These are phyloP conservation scores for Epinephelus lanceolatus DNA, from an alignment of 2,113 vertebrate genomes.

Conservation along the genomic window DNA sequence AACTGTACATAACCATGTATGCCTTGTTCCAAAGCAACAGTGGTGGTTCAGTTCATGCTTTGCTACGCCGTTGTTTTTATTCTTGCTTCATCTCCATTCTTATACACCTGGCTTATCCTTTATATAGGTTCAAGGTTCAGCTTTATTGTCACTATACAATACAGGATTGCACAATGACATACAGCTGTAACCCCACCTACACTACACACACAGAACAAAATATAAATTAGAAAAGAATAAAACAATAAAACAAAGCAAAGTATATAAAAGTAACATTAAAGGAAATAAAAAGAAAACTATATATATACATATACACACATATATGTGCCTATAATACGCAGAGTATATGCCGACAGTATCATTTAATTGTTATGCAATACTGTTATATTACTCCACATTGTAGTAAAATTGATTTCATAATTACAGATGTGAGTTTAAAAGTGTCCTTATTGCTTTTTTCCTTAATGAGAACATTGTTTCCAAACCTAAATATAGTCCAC, in stretches of 20 bases:
- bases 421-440: not conserved
- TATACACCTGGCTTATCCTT: not conserved
- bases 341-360: not conserved
- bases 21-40: not conserved
- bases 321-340: no score
- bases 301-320: no score
- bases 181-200: not conserved
- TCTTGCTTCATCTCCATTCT: not conserved
- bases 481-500: not conserved
- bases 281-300: not conserved
- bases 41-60: not conserved
- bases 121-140: not conserved
- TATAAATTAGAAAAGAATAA: not conserved
- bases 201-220: not conserved
- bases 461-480: not conserved
- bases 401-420: constrained; percentile 4
- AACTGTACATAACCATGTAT: not conserved
- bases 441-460: constrained; percentile 1
- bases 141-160: not conserved
- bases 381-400: constrained; percentile 1
- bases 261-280: not conserved
- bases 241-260: not conserved
- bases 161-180: not conserved
- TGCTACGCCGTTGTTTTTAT: not conserved
- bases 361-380: constrained; percentile 22